A percentile compares a stretch with the other conserved stretches of the same genome.
phyloP scores from a whole-genome alignment of 1,140 invertebrate genomes.

The Chelonus insularis region DNA sequence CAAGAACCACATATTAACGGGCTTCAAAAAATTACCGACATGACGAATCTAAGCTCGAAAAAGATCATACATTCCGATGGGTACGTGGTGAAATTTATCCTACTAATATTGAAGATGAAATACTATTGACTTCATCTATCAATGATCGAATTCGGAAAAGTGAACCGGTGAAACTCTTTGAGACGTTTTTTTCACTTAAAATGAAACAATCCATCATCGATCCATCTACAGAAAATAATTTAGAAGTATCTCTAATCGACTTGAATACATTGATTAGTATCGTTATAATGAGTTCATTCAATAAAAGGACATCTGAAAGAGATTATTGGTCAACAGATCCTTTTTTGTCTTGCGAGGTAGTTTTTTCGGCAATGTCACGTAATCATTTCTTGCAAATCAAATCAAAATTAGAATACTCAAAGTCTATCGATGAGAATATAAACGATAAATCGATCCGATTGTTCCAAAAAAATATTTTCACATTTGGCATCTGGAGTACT shows the following conservation, averaged over 20 bases:
- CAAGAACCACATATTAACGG: no score
- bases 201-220: constrained; percentile 26
- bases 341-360: constrained; percentile 4
- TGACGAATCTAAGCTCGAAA: no score
- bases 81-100: no score
- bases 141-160: no score
- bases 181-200: constrained; percentile 22
- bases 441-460: constrained; percentile 28
- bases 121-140: no score
- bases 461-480: constrained; percentile 33
- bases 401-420: constrained; percentile 18
- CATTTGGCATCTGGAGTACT: constrained; percentile 36
- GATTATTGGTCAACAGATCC: constrained; percentile 27
- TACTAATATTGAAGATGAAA: no score
- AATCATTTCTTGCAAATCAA: constrained; percentile 24
- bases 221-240: constrained; percentile 12
- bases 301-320: constrained; percentile 14
- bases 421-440: constrained; percentile 6
- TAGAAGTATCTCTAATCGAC: constrained; percentile 4
- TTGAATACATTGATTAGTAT: constrained; percentile 25
- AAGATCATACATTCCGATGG: no score
- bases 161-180: constrained; percentile 10
- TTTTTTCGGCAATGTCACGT: constrained; percentile 9
- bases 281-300: constrained; percentile 18
- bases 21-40: no score